Evolutionary conservation across 1,140 invertebrate genomes (phyloP), one percentile per base, ranked within the genome.

Genomic region (Lordiphosa clarofinis): DNA sequence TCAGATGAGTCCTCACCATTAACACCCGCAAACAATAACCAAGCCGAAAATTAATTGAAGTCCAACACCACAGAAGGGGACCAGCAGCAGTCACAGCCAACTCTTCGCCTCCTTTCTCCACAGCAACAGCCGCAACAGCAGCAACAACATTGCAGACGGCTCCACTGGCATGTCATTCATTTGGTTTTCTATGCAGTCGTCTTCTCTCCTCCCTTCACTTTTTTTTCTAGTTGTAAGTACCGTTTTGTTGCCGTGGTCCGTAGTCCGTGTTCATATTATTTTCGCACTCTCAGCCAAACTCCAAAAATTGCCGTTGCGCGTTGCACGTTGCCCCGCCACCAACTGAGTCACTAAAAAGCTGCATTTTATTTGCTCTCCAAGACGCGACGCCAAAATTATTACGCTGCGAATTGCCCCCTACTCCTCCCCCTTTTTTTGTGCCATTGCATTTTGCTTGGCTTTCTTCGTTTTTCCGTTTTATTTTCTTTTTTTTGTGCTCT

Each of bases 331-430:
- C 47, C 60, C 55, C 53, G 64, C 66, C 56, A 46, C 54, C 73
- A 54, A 75, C 67, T 76, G 66, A 76, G 73, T 76, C 66, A 76
- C 73, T 76, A 76, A 76, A 76, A 76, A 76, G 73, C 74, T 56
- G 57, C 73, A 76, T 76, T 76, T 76, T 76, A 76, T 76, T 75
- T 75, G 65, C 66, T 69, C 72, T 75, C 50, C 66, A 75, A 75
- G 73, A 76, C 62, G 69, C 67, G 62, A 71, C 67, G 73, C 67
- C 54, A 76, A 76, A 76, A 76, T 76, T 76, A 76, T 76, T 76
- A 58, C 59, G 57, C 72, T 50, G 42, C 55, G 57, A 56, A 54
- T 21, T n/a, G 0, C 6, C 28, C 31, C 13, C 56, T 6, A 5
- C 8, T 21, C 31, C n/a, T 31, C 31, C 31, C 31, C 19, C 39